phyloP scores from a whole-genome alignment of 2,797 vertebrate genomes.

The Pangasius krempfi region DNA sequence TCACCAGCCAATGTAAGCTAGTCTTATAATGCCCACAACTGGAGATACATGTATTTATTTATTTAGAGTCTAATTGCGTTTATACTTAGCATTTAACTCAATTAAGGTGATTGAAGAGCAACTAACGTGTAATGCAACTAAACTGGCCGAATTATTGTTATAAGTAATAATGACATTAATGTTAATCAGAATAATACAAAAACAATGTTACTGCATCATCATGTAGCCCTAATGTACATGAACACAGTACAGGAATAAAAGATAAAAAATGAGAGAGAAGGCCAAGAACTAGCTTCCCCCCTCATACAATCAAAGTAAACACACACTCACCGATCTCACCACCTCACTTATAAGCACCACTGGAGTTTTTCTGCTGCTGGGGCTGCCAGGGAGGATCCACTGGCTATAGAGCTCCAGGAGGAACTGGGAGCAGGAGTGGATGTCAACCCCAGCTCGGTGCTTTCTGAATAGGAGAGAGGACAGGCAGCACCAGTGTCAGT shows the following conservation, averaged over 20 bases:
- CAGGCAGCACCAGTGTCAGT: neutral
- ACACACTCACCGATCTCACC: constrained; percentile 90
- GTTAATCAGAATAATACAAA: neutral
- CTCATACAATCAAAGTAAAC: neutral
- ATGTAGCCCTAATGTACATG: neutral
- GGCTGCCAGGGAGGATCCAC: constrained; percentile 90
- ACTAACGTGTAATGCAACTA: neutral
- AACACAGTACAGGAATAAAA: neutral
- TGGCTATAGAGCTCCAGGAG: constrained; percentile 95
- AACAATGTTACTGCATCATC: neutral
- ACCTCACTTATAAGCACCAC: constrained; percentile 94
- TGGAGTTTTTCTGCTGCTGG: constrained; percentile 86
- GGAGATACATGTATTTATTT: neutral
- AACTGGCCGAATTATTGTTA: neutral
- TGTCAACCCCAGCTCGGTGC: constrained; percentile 95
- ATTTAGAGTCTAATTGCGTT: neutral
- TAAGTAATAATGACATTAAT: neutral
- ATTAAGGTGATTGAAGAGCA: neutral
- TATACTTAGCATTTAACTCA: neutral
- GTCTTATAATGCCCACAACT: neutral
- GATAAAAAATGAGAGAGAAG: neutral
- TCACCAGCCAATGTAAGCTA: neutral
- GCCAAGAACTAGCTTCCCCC: neutral
- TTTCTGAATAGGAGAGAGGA: constrained; percentile 78
- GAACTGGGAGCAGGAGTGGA: constrained; percentile 98